These are phyloP conservation scores for Platyscapa corneri DNA, from an alignment of 1,140 invertebrate genomes.

Conservation along the genomic window DNA sequence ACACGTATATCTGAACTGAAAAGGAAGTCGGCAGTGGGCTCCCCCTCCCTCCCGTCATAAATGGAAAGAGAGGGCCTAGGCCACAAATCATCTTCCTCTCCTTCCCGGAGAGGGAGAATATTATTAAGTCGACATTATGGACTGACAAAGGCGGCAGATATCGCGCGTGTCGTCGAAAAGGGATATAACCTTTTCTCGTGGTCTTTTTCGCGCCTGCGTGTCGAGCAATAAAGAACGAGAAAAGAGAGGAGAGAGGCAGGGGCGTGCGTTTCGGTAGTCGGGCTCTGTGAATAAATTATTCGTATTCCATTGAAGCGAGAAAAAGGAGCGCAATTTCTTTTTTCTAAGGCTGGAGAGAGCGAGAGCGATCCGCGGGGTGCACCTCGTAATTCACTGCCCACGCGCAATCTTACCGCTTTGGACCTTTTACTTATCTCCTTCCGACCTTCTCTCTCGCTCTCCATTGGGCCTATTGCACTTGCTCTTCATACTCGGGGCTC, in stretches of 20 bases:
- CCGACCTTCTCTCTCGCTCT: background rate
- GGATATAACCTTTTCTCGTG: background rate
- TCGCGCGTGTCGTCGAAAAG: slow-evolving; percentile 57
- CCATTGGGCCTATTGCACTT: no score
- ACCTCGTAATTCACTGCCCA: slow-evolving; percentile 60
- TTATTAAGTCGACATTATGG: slow-evolving; percentile 59
- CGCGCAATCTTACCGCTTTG: slow-evolving; percentile 27
- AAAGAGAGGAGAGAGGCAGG: slow-evolving; percentile 14
- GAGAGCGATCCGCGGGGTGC: slow-evolving; percentile 51
- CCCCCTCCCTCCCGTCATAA: background rate
- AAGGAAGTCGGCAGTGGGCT: background rate
- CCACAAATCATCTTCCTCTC: slow-evolving; percentile 56
- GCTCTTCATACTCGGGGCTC: no score
- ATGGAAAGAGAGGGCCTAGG: background rate
- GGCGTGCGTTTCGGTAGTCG: slow-evolving; percentile 56
- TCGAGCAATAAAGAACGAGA: slow-evolving; percentile 44
- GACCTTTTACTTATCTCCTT: background rate
- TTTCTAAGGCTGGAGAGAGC: slow-evolving; percentile 53
- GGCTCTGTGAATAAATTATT: slow-evolving; percentile 61
- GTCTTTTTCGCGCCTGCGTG: background rate
- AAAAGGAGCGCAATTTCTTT: slow-evolving; percentile 52
- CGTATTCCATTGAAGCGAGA: slow-evolving; percentile 60
- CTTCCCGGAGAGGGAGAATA: slow-evolving; percentile 42
- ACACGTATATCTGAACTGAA: background rate
- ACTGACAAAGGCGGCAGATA: slow-evolving; percentile 56